These are phyloP conservation scores for Cryptus armator DNA, from an alignment of 2,888 invertebrate genomes.

Conservation along the genomic window DNA sequence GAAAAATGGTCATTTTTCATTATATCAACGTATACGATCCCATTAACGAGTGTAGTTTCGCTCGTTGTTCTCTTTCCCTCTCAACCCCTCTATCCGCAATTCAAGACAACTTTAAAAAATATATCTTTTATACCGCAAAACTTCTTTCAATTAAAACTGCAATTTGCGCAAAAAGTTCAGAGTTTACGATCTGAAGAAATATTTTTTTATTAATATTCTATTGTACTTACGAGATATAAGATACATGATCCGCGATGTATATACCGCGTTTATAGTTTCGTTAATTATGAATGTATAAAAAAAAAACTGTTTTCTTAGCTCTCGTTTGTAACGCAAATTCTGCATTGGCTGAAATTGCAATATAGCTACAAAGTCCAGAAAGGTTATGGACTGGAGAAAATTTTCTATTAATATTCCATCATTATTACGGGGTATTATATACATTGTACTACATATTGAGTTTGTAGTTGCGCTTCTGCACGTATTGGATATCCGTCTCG, in stretches of 20 bases:
- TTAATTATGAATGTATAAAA: not conserved
- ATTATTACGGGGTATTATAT: slow-evolving; percentile 39
- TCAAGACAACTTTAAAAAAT: not conserved
- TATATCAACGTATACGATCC: slow-evolving; percentile 35
- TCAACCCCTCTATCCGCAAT: not conserved
- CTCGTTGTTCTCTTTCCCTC: slow-evolving; percentile 1
- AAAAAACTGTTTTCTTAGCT: not conserved
- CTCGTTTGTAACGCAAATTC: not conserved
- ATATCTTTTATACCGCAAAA: not conserved
- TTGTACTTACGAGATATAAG: too few relatives aligned
- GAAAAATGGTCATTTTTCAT: slow-evolving; percentile 46
- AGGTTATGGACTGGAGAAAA: slow-evolving; percentile 57
- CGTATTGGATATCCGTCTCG: slow-evolving; percentile 53
- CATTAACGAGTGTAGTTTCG: slow-evolving; percentile 46
- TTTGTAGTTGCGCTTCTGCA: slow-evolving; percentile 25
- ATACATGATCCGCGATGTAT: too few relatives aligned
- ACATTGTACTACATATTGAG: slow-evolving; percentile 24
- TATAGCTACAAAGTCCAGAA: not conserved
- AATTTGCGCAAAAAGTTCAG: too few relatives aligned
- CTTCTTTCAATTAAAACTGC: too few relatives aligned
- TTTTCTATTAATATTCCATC: slow-evolving; percentile 59
- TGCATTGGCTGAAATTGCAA: slow-evolving; percentile 1
- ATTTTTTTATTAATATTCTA: too few relatives aligned
- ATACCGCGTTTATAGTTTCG: too few relatives aligned
- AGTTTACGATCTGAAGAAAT: too few relatives aligned